phyloP scores from a whole-genome alignment of 2,797 vertebrate genomes.

The Momotus momota region DNA sequence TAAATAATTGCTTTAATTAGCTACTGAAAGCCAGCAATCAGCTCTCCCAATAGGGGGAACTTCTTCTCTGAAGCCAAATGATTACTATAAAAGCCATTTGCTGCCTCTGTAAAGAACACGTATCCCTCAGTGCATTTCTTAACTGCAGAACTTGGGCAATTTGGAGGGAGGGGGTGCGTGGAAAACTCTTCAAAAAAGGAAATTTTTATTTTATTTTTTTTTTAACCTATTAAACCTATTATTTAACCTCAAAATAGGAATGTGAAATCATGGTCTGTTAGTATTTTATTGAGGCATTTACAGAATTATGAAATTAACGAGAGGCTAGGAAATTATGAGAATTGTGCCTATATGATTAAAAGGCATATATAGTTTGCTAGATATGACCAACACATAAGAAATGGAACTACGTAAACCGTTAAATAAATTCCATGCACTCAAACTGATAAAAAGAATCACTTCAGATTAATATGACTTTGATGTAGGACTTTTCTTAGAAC shows the following conservation, averaged over 20 bases:
- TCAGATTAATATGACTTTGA: background rate
- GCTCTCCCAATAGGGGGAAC: background rate
- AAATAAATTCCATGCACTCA: background rate
- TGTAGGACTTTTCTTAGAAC: background rate
- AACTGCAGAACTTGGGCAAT: background rate
- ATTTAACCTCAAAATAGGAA: background rate
- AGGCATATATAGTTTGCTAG: background rate
- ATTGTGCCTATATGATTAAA: background rate
- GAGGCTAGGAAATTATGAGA: background rate
- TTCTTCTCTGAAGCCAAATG: background rate
- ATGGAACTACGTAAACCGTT: background rate
- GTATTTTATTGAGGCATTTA: background rate
- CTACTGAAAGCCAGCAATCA: background rate
- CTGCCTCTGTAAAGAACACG: background rate
- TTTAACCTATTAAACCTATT: background rate
- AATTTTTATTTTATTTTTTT: background rate
- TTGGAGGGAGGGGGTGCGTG: background rate
- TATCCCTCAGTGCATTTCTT: background rate
- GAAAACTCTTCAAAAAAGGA: background rate
- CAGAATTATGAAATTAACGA: background rate
- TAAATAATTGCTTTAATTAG: background rate
- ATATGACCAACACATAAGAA: background rate
- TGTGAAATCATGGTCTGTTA: background rate
- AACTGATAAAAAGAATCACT: background rate
- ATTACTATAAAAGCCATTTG: background rate